Evolutionary conservation across 2,797 vertebrate species (phyloP).

Genomic region (Girardinus metallicus): DNA sequence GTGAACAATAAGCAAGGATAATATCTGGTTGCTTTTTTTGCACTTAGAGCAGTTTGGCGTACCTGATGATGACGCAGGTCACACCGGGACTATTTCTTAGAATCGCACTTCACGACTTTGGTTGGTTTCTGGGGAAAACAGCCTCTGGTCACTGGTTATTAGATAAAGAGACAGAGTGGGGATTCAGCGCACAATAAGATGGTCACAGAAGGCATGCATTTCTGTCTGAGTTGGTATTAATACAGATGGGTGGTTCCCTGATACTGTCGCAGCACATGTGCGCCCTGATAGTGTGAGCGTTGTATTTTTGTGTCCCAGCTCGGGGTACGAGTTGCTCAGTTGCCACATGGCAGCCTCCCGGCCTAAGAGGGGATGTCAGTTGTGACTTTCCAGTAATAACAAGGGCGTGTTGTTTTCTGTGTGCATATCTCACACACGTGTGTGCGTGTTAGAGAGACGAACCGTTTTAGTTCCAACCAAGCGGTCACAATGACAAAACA

Average conservation of each 20-base stretch:
- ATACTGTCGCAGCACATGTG: slow-evolving; percentile 45
- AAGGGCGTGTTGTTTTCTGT: slow-evolving; percentile 74
- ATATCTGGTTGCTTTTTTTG: not conserved
- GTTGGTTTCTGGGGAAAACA: slow-evolving; percentile 52
- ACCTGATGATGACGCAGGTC: slow-evolving; percentile 23
- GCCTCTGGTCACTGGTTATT: slow-evolving; percentile 7
- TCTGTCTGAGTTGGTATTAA: slow-evolving; percentile 50
- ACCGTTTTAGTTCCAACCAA: slow-evolving; percentile 62
- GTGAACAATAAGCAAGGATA: not conserved
- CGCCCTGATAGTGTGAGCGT: slow-evolving; percentile 43
- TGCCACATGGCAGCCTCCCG: slow-evolving; percentile 60
- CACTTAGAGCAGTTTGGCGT: not conserved
- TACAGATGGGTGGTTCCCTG: slow-evolving; percentile 34
- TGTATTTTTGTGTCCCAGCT: slow-evolving; percentile 59
- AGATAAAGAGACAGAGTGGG: slow-evolving; percentile 46
- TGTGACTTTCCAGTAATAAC: slow-evolving; percentile 78
- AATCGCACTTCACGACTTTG: slow-evolving; percentile 10
- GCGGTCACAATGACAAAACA: slow-evolving; percentile 42
- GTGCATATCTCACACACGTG: slow-evolving; percentile 50
- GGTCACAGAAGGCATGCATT: slow-evolving; percentile 42
- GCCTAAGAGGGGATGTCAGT: slow-evolving; percentile 66
- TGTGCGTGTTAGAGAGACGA: slow-evolving; percentile 28
- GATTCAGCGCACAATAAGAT: slow-evolving; percentile 13
- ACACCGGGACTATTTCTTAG: slow-evolving; percentile 35
- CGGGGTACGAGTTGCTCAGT: slow-evolving; percentile 49